Evolutionary conservation across 1,140 invertebrate genomes (phyloP).

Genomic region (Trialeurodes vaporariorum): DNA sequence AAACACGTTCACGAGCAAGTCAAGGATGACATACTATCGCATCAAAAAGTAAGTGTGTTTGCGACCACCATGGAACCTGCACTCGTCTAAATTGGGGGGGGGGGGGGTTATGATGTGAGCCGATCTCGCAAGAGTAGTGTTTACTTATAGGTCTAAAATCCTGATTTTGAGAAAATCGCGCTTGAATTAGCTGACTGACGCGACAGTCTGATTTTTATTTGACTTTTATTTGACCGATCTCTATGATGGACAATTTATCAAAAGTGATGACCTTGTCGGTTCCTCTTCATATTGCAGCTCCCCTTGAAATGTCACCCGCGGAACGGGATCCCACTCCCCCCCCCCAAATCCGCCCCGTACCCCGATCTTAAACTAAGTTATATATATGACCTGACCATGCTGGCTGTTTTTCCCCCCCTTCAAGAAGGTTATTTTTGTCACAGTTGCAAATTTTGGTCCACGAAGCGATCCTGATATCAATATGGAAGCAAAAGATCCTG

Average conservation of each 20-base stretch:
- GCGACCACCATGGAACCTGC: background rate
- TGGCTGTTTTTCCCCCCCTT: too few relatives aligned
- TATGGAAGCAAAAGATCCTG: slow-evolving; percentile 64
- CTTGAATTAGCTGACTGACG: background rate
- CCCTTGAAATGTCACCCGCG: background rate
- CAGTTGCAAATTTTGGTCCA: slow-evolving; percentile 41
- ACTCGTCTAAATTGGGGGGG: too few relatives aligned
- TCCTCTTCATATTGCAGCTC: background rate
- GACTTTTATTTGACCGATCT: background rate
- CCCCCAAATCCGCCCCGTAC: too few relatives aligned
- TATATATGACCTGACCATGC: too few relatives aligned
- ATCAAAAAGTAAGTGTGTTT: slow-evolving; percentile 42
- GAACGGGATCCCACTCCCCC: too few relatives aligned
- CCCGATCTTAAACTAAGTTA: too few relatives aligned
- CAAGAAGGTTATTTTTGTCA: background rate
- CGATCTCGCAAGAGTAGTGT: too few relatives aligned
- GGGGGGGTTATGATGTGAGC: too few relatives aligned
- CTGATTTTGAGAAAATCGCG: background rate
- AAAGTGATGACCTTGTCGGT: background rate
- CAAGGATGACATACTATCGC: slow-evolving; percentile 52
- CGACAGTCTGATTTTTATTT: background rate
- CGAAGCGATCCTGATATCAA: slow-evolving; percentile 58
- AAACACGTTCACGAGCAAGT: slow-evolving; percentile 54
- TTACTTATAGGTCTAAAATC: too few relatives aligned
- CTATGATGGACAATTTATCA: background rate